Base-by-base conservation (phyloP, 2,888 invertebrate species). In the Micoletzkya japonica region DNA sequence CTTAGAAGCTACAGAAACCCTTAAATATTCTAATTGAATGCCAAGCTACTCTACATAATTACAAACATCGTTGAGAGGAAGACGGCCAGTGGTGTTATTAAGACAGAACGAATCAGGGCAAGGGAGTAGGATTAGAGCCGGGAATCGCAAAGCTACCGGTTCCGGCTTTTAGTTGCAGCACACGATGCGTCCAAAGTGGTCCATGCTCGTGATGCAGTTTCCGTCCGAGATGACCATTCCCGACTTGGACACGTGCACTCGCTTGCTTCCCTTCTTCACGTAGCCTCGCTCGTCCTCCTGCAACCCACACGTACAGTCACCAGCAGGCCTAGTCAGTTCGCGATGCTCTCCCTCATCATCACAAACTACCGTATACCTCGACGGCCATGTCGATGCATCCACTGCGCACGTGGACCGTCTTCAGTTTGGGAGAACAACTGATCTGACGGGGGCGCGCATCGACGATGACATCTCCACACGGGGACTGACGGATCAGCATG, bases 311-410 rank as follows among this genome's bases (percentile, higher is more conserved):
- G 3, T 37, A 7, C 10, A 4, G 39, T 2, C 44, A 59, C 59
- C 14, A 4, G 50, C n/a, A n/a, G 20, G 30, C 14, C 6, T 4
- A 4, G 10, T 26, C 26, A 28, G 2, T 2, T 26, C 26, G 30
- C 4, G 2, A 54, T 14, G 30, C 26, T 30, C 24, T 26, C 7
- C 54, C 2, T 4, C 30, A 54, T 54, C 4, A 54, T 4, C 26
- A 54, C 39, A 7, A 39, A 7, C 6, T 57, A 57, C 32, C 14
- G 57, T 57, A 34, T 61, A 81, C 87, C 81, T 83, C 79, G 50
- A 87, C 82, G n/a, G 85, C 83, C 79, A 86, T 85, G 68, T 87
- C 86, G 54, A 87, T 82, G 72, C 83, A 83, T 59, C 85, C 80
- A 14, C 86, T 87, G 58, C 86, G 82, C 26, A 87, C 74, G 37